phyloP scores from a whole-genome alignment of 2,113 vertebrate genomes.

The Oenanthe melanoleuca region DNA sequence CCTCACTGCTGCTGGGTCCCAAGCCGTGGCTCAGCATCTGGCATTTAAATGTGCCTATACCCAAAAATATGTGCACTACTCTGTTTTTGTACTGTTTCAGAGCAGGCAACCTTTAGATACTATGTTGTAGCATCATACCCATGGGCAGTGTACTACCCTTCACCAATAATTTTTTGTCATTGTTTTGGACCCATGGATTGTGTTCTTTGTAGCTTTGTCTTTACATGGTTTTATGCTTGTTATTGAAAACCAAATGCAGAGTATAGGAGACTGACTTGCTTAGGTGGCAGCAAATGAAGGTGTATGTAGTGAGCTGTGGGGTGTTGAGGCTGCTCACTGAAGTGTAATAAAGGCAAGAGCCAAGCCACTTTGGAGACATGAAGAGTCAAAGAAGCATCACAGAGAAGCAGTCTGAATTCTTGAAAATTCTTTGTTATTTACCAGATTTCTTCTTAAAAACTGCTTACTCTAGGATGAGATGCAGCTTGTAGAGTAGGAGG shows the following conservation, averaged over 20 bases:
- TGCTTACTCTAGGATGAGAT: background rate
- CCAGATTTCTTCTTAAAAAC: background rate
- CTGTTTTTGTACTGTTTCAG: background rate
- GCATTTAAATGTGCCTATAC: background rate
- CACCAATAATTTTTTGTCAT: background rate
- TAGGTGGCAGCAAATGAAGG: background rate
- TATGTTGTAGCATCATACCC: background rate
- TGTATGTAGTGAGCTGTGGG: background rate
- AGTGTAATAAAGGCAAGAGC: background rate
- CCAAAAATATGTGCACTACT: background rate
- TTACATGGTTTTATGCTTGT: background rate
- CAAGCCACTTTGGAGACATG: background rate
- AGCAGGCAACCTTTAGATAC: background rate
- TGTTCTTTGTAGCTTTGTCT: background rate
- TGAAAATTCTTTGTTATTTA: background rate
- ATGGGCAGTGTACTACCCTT: background rate
- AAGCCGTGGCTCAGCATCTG: background rate
- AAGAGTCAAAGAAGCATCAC: background rate
- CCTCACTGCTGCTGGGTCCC: background rate
- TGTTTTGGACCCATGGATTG: background rate
- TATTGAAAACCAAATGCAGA: background rate
- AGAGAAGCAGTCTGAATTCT: background rate
- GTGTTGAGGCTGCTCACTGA: background rate
- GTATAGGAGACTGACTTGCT: background rate
- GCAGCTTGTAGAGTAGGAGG: background rate